A percentile compares a stretch with the other conserved stretches of the same genome.
phyloP scores from a whole-genome alignment of 2,113 vertebrate genomes.

The Hippoglossus stenolepis region DNA sequence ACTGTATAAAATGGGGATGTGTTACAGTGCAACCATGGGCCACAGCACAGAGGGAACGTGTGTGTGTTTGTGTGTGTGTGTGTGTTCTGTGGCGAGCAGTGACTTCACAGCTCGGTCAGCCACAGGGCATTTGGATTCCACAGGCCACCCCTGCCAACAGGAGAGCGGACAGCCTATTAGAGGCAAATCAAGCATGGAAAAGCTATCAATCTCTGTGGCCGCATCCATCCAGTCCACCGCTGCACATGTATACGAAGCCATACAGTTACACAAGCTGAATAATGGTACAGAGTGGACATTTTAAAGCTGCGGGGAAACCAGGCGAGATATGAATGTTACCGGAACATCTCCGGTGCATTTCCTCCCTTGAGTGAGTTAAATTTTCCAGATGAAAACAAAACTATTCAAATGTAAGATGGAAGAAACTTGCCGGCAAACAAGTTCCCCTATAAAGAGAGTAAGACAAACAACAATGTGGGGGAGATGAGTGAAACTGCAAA shows the following conservation, averaged over 20 bases:
- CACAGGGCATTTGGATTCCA: constrained; percentile 60
- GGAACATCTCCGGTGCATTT: background rate
- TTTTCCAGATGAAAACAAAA: background rate
- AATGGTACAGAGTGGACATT: background rate
- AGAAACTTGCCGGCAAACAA: background rate
- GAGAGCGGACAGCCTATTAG: constrained; percentile 66
- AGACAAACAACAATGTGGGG: too few species aligned
- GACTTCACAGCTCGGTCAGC: background rate
- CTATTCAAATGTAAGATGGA: background rate
- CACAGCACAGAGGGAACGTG: background rate
- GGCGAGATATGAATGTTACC: background rate
- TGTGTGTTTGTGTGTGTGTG: background rate
- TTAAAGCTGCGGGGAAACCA: background rate
- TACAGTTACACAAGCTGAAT: background rate
- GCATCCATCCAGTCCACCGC: constrained; percentile 22
- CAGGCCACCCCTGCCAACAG: constrained; percentile 13
- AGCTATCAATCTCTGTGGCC: constrained; percentile 61
- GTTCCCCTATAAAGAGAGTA: too few species aligned
- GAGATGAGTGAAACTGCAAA: too few species aligned
- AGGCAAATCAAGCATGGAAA: constrained; percentile 69
- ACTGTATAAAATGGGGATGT: constrained; percentile 12
- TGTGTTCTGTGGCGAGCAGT: background rate
- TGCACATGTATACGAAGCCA: constrained; percentile 7
- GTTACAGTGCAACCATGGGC: constrained; percentile 1
- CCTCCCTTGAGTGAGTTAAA: background rate